These are phyloP conservation scores for Hermetia illucens DNA, from an alignment of 1,140 invertebrate genomes.

Conservation along the genomic window DNA sequence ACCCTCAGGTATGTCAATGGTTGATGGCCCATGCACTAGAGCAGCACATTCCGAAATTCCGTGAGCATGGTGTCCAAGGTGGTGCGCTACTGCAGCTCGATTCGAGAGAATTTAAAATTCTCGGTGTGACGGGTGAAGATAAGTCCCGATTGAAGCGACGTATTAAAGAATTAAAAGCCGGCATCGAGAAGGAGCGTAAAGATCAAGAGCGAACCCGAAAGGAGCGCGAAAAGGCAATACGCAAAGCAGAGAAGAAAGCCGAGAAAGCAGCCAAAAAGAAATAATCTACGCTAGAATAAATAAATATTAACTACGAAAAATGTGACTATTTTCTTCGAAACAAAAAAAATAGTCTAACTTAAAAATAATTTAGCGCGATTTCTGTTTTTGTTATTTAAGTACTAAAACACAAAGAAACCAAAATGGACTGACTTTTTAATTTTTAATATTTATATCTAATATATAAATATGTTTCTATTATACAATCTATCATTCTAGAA, in stretches of 20 bases:
- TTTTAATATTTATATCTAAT: too few relatives aligned
- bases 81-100: conserved; percentile 65
- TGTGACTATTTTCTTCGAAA: too few relatives aligned
- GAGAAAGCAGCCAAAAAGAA: conserved; percentile 55
- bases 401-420: too few relatives aligned
- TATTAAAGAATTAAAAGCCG: conserved; percentile 68
- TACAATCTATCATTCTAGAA: too few relatives aligned
- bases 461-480: too few relatives aligned
- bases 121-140: conserved; percentile 67
- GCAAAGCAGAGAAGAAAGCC: conserved; percentile 68
- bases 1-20: conserved; percentile 72
- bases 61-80: conserved; percentile 72
- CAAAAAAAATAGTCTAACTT: too few relatives aligned
- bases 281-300: conserved; percentile 32
- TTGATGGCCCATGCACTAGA: conserved; percentile 66
- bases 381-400: too few relatives aligned
- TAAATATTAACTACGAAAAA: too few relatives aligned
- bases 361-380: too few relatives aligned
- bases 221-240: conserved; percentile 56
- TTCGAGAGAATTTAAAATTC: conserved; percentile 73
- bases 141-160: conserved; percentile 74
- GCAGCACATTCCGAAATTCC: conserved; percentile 68
- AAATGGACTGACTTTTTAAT: too few relatives aligned
- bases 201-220: conserved; percentile 58
- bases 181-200: conserved; percentile 65